Conservation (phyloP, 2,113 vertebrate genomes). For the Psephotus haematonotus region DNA sequence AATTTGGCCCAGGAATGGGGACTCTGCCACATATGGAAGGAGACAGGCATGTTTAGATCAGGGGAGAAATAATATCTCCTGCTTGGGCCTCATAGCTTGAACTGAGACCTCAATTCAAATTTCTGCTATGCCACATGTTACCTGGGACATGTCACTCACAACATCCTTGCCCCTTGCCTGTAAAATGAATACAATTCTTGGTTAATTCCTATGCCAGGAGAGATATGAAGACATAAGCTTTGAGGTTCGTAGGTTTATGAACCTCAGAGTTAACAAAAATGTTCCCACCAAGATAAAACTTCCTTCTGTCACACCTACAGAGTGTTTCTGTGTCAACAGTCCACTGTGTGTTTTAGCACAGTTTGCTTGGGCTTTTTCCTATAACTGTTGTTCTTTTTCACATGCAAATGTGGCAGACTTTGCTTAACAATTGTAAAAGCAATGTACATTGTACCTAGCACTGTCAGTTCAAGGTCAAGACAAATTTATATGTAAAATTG, state of each 20-base stretch:
- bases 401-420: neutral
- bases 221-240: neutral
- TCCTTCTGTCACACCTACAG: neutral
- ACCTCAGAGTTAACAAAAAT: neutral
- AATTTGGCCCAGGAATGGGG: neutral
- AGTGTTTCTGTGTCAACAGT: neutral
- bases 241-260: neutral
- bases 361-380: neutral
- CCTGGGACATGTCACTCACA: neutral
- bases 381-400: neutral
- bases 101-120: neutral
- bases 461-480: neutral
- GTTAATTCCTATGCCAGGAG: neutral
- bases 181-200: neutral
- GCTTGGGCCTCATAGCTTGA: neutral
- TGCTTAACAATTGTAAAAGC: neutral
- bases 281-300: neutral
- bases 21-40: neutral
- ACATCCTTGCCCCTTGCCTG: neutral
- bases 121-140: neutral
- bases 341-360: neutral
- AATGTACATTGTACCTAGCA: neutral
- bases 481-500: neutral
- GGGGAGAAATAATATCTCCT: neutral
- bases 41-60: neutral